Base-by-base conservation (phyloP, 1,140 invertebrate genomes). In the Cepaea nemoralis region DNA sequence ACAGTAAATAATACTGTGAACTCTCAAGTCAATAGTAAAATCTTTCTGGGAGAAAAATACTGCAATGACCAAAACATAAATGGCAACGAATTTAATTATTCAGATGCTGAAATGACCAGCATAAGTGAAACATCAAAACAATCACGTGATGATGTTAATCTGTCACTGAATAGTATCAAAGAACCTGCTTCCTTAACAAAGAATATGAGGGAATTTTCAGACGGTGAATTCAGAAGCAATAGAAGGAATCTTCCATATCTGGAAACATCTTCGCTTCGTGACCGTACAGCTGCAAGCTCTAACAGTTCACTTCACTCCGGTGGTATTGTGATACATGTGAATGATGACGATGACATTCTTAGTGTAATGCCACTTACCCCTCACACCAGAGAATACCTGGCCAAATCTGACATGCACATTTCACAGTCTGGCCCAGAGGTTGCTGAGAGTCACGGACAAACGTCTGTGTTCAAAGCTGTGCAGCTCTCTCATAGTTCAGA, bases 321-420 rank as follows among this genome's bases (percentile, higher is more conserved):
- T n/a, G 50, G 48, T 37, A 24, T 67, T 70, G 63, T 70, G 19
- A 70, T 55, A 50, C 27, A 67, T 16, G 24, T 69, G 22, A n/a
- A n/a, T 37, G 48, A 80, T 40, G 45, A 74, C 33, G 40, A 74
- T 74, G 71, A 48, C 35, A 80, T 85, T 67, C 63, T 85, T 8
- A 45, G 42, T 37, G 67, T 80, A 1, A 83, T 80, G 77, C 81
- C 84, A 10, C 37, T 83, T n/a, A 83, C 82, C 8, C 84, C 84
- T 40, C 39, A 79, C 39, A 83, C 78, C 33, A 79, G 81, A 45
- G 63, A 82, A 67, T 66, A 59, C 19, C 66, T 85, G 22, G 48
- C 82, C 0, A 81, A 67, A 35, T 83, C 82, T 73, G 82, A 83
- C 59, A 31, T 82, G 50, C 59, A 70, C n/a, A 63, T 63, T 63